Conservation (phyloP, 2,797 vertebrate species). For the Apogon talboti region DNA sequence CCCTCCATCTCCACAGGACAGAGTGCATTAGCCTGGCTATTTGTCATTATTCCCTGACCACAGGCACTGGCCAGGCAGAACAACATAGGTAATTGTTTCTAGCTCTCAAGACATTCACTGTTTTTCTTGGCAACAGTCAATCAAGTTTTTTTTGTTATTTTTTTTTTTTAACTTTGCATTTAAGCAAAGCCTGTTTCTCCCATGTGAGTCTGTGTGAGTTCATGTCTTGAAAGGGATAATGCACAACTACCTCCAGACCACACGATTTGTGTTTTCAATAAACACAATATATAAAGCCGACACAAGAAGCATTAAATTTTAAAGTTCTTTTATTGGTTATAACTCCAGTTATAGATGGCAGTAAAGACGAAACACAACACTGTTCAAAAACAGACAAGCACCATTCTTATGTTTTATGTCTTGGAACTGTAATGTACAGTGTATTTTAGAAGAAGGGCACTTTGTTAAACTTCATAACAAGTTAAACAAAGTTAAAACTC, state of each 20-base stretch:
- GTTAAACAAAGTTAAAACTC: neutral
- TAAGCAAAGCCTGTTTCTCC: constrained; percentile 62
- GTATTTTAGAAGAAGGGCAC: constrained; percentile 6
- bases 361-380: constrained; percentile 42
- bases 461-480: constrained; percentile 41
- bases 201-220: constrained; percentile 65
- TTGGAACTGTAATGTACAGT: constrained; percentile 1
- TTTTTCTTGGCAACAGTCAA: constrained; percentile 81
- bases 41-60: constrained; percentile 77
- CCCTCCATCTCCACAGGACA: constrained; percentile 74
- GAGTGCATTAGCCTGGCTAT: constrained; percentile 75
- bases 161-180: constrained; percentile 55
- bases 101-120: constrained; percentile 71
- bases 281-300: constrained; percentile 50
- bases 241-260: constrained; percentile 35
- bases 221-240: constrained; percentile 48
- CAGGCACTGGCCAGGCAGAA: constrained; percentile 75
- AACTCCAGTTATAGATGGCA: constrained; percentile 21
- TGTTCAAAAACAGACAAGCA: constrained; percentile 27
- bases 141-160: constrained; percentile 59
- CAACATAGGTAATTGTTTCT: constrained; percentile 81
- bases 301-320: constrained; percentile 30
- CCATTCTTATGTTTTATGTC: constrained; percentile 11
- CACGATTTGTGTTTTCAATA: constrained; percentile 51
- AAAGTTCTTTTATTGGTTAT: constrained; percentile 19